Evolutionary conservation across 2,888 invertebrate genomes (phyloP), one percentile per base, ranked within the genome.

Genomic region (Ophion slaviceki): DNA sequence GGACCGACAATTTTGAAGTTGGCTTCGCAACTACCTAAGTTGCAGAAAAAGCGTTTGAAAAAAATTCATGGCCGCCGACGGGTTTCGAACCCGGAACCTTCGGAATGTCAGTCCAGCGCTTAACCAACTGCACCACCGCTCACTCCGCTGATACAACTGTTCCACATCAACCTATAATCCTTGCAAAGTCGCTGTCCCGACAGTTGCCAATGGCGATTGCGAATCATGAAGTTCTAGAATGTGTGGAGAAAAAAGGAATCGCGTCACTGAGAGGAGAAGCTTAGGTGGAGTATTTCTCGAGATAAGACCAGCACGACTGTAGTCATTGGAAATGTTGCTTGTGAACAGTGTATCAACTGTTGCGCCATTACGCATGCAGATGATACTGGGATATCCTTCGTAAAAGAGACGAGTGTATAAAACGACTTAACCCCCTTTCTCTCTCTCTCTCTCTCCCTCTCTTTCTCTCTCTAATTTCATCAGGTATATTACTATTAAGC

Each of bases 281-380:
- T 20, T n/a, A 32, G 62, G 32, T 40, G 20, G 32, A 77, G 67
- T 57, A 77, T 77, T 36, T 67, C 32, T 47, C 3, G 17, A 57
- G 57, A 71, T 70, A 71, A 70, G 32, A 32, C 45, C 70, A 61
- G 61, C 28, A 10, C 32, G 45, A 53, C 53, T 62, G 11, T 47
- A 47, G 62, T 32, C 4, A 82, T 76, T 24, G 79, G 32, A 70
- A 70, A 82, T 47, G 62, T 68, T 77, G 80, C 71, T 53, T 61
- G 72, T 75, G 47, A 72, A 82, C 85, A 82, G 80, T 79, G 82
- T 85, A 85, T 76, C 67, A 77, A 76, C 57, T 45, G 74, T 40
- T 53, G 53, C 32, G 53, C 53, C 74, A 81, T 85, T 81, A 70
- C 57, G 67, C 67, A 84, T 84, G 78, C 57, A 57, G 64, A 80